Conservation (phyloP, 2,888 invertebrate species). For the Eucera pruinosa region DNA sequence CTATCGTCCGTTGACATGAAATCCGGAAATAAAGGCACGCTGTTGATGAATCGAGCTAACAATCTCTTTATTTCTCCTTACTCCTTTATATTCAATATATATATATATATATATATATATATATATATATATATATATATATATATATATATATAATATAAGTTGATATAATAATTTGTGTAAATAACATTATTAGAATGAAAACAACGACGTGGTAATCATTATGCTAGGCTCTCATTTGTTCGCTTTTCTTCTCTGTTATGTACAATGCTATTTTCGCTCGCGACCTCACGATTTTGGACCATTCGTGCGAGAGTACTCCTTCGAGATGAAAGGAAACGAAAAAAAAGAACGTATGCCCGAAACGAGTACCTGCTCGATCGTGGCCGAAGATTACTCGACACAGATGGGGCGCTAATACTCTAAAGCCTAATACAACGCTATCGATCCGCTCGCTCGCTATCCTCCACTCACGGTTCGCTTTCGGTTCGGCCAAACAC, state of each 20-base stretch:
- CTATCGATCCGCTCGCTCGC: too few relatives aligned
- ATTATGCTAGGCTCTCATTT: constrained; percentile 73
- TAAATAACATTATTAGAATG: constrained; percentile 77
- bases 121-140: constrained; percentile 22
- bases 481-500: too few relatives aligned
- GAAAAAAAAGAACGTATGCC: constrained; percentile 23
- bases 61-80: constrained; percentile 67
- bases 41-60: constrained; percentile 39
- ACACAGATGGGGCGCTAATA: constrained; percentile 43
- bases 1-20: too few relatives aligned
- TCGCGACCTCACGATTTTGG: constrained; percentile 54
- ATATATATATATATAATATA: constrained; percentile 68
- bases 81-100: constrained; percentile 67
- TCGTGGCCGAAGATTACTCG: constrained; percentile 36
- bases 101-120: constrained; percentile 40
- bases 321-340: constrained; percentile 14
- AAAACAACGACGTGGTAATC: constrained; percentile 75
- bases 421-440: too few relatives aligned
- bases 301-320: constrained; percentile 60
- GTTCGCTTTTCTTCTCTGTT: constrained; percentile 19
- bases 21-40: background rate
- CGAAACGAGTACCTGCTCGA: constrained; percentile 48
- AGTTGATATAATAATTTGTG: constrained; percentile 73
- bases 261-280: constrained; percentile 68
- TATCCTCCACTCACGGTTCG: too few relatives aligned